phyloP scores from a whole-genome alignment of 2,113 vertebrate species.

The Mastomys coucha region DNA sequence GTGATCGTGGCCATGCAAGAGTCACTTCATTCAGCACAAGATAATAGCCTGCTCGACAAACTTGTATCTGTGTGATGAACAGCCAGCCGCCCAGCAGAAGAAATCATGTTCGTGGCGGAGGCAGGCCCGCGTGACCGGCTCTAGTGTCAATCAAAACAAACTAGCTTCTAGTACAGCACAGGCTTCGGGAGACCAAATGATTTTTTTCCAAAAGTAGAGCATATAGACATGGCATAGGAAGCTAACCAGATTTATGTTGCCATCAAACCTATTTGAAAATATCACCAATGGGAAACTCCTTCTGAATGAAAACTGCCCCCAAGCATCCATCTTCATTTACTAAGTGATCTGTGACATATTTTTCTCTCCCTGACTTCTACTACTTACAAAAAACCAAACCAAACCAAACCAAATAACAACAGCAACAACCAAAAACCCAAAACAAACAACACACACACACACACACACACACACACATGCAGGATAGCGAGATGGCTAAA shows the following conservation, averaged over 20 bases:
- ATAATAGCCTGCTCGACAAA: conserved; percentile 14
- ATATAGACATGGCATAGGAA: neutral
- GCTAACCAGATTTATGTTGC: neutral
- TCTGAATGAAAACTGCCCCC: neutral
- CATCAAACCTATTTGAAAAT: conserved; percentile 42
- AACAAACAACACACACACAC: too few relatives aligned
- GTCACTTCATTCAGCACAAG: conserved; percentile 30
- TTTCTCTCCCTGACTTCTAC: neutral
- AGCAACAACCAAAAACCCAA: neutral
- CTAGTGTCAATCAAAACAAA: conserved; percentile 45
- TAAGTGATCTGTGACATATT: neutral
- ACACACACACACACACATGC: neutral
- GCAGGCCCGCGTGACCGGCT: neutral
- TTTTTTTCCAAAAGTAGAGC: neutral
- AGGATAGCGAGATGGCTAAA: neutral
- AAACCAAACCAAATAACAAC: neutral
- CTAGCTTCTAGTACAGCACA: neutral
- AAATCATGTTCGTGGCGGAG: conserved; percentile 18
- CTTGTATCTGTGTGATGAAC: neutral
- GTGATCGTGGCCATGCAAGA: neutral
- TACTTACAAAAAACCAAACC: neutral
- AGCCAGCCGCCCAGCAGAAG: neutral
- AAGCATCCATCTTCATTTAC: neutral
- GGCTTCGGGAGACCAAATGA: neutral
- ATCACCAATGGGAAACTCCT: neutral